A percentile compares a stretch with the other conserved stretches of the same genome.
These are phyloP conservation scores for Vespertilio murinus DNA, from an alignment of 2,797 vertebrate species.

Conservation along the genomic window DNA sequence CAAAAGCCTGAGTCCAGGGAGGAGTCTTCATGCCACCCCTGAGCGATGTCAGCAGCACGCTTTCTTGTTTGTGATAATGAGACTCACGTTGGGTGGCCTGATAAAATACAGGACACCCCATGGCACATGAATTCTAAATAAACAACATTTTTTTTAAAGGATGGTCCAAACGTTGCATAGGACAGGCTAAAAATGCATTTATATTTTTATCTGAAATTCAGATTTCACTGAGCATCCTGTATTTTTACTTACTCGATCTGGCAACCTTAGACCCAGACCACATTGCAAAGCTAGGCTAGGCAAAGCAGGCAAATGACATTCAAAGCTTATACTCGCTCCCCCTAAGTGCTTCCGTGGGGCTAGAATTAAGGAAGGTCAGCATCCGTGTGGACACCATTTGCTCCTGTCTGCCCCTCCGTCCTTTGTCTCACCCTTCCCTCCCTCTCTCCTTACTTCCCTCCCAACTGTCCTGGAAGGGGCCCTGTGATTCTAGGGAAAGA, in stretches of 20 bases:
- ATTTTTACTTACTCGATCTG: neutral
- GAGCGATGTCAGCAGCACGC: neutral
- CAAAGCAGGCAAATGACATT: neutral
- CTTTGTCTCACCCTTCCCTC: neutral
- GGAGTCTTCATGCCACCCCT: neutral
- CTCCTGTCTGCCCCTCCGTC: neutral
- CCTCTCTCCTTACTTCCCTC: too few relatives aligned
- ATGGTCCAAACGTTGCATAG: neutral
- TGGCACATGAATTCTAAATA: slow-evolving; percentile 25
- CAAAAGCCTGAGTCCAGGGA: neutral
- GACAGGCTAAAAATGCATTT: neutral
- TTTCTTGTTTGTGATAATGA: neutral
- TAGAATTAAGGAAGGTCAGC: neutral
- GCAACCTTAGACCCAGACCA: neutral
- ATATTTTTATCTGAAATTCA: slow-evolving; percentile 6
- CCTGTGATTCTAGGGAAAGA: neutral
- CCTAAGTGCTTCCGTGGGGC: neutral
- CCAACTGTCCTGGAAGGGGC: neutral
- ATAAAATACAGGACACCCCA: neutral
- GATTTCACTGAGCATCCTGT: neutral
- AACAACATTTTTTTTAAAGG: neutral
- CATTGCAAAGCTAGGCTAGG: neutral
- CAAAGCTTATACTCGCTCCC: neutral
- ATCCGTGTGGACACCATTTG: neutral
- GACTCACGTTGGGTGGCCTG: neutral